phyloP scores from a whole-genome alignment of 2,888 invertebrate genomes.

The Diarsia dahlii region DNA sequence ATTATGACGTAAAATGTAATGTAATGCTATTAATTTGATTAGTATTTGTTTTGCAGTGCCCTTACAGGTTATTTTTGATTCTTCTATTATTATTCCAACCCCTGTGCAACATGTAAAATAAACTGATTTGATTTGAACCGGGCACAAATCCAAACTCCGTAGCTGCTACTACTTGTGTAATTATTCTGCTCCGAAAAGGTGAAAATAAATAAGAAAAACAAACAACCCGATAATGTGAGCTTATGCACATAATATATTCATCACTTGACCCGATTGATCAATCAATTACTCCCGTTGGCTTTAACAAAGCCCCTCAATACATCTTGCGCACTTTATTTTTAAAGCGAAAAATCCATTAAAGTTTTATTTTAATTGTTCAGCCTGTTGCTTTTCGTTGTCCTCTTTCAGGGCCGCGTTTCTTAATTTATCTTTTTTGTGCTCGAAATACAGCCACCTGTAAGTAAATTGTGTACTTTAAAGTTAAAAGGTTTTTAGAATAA shows the following conservation, averaged over 20 bases:
- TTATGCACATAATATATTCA: constrained; percentile 50
- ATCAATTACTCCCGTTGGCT: constrained; percentile 41
- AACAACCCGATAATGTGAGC: constrained; percentile 6
- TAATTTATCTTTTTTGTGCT: constrained; percentile 90
- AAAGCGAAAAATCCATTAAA: constrained; percentile 13
- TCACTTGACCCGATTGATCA: constrained; percentile 43
- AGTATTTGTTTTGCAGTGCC: too few relatives aligned
- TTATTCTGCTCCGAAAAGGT: neutral
- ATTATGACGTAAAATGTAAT: too few relatives aligned
- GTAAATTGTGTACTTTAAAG: constrained; percentile 38
- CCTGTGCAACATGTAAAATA: too few relatives aligned
- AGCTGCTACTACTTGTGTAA: neutral
- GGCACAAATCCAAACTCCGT: too few relatives aligned
- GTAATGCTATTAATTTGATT: too few relatives aligned
- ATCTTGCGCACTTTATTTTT: constrained; percentile 39
- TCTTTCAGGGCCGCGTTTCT: constrained; percentile 72
- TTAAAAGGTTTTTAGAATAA: constrained; percentile 35
- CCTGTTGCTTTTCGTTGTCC: constrained; percentile 75
- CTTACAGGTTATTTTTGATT: too few relatives aligned
- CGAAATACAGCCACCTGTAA: constrained; percentile 93
- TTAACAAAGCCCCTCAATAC: constrained; percentile 31
- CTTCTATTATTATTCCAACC: too few relatives aligned
- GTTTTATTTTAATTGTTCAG: constrained; percentile 59
- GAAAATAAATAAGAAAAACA: neutral
- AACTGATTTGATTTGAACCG: too few relatives aligned